Evolutionary conservation across 2,797 vertebrate species (phyloP), one percentile per base, ranked within the genome.

Genomic region (Linurgus olivaceus): DNA sequence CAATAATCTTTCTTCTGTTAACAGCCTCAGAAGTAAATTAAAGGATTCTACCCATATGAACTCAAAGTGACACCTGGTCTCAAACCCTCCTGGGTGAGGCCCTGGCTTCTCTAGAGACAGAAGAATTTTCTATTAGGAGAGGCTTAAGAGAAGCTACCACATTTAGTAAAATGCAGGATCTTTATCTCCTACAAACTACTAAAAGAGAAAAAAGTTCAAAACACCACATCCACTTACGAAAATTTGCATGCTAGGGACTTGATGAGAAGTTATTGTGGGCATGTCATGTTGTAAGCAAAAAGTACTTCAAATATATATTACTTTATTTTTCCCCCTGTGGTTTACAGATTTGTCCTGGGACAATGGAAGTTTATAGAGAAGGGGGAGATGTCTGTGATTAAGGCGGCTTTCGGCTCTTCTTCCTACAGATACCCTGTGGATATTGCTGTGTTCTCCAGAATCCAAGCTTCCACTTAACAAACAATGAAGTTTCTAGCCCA

Each of bases 401-500:
- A 94, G 91, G 72, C 28, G 0, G 40, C 76, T 93, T 88, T 81
- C 80, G 70, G 93, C 85, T 95, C 92, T 87, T 96, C 84, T 95
- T 94, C 95, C 92, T 94, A 94, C 89, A 86, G 96, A 94, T 90
- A 95, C 91, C 94, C 95, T 21, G 58, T 91, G 93, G 90, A 94
- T 92, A 79, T 62, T 82, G 68, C 90, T 95, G 82, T 91, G 91
- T 95, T 93, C 93, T 95, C 83, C 83, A 95, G 77, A 74, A 91
- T 88, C 87, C 87, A 84, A 96, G 91, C 74, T 93, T 93, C 84
- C 90, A 94, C 86, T 93, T 93, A 77, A 92, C 93, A 96, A 92
- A 91, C 94, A 95, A 96, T 94, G 90, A 95, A 91, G 91, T 90
- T 97, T 89, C 90, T 77, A 94, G 92, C 86, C 94, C 96, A 97